Evolutionary conservation across 2,888 invertebrate species (phyloP).

Genomic region (Rhamnusium bicolor): DNA sequence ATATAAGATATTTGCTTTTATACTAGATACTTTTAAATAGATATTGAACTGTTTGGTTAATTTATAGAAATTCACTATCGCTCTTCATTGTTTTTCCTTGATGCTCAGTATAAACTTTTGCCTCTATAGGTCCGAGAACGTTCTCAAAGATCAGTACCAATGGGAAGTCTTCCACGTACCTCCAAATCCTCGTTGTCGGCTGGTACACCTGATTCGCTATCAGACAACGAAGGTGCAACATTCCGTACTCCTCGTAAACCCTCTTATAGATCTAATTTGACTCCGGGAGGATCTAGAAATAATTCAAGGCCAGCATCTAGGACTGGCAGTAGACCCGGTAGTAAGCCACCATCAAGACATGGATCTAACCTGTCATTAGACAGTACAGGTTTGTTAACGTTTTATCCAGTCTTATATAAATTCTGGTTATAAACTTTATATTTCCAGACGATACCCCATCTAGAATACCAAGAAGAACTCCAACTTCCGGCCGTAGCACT

Average conservation of each 20-base stretch:
- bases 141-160: slow-evolving; percentile 92
- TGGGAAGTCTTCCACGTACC: slow-evolving; percentile 79
- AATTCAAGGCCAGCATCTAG: slow-evolving; percentile 88
- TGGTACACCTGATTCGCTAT: slow-evolving; percentile 91
- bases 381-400: slow-evolving; percentile 81
- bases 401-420: not conserved
- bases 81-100: too few relatives aligned
- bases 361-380: slow-evolving; percentile 93
- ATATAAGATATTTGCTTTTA: too few relatives aligned
- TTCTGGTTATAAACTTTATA: not conserved
- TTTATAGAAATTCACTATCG: not conserved
- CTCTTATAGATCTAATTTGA: slow-evolving; percentile 79
- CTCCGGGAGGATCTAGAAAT: slow-evolving; percentile 83
- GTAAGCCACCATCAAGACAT: slow-evolving; percentile 94
- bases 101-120: not conserved
- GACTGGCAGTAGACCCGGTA: slow-evolving; percentile 88
- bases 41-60: not conserved
- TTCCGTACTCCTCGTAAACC: slow-evolving; percentile 80
- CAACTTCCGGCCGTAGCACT: slow-evolving; percentile 75
- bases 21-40: too few relatives aligned
- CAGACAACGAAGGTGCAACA: slow-evolving; percentile 87
- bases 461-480: slow-evolving; percentile 84
- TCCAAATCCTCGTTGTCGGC: slow-evolving; percentile 87
- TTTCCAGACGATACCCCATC: slow-evolving; percentile 82
- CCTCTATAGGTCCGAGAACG: slow-evolving; percentile 88